These are phyloP conservation scores for Ispidina picta DNA, from an alignment of 2,797 vertebrate genomes.

Conservation along the genomic window DNA sequence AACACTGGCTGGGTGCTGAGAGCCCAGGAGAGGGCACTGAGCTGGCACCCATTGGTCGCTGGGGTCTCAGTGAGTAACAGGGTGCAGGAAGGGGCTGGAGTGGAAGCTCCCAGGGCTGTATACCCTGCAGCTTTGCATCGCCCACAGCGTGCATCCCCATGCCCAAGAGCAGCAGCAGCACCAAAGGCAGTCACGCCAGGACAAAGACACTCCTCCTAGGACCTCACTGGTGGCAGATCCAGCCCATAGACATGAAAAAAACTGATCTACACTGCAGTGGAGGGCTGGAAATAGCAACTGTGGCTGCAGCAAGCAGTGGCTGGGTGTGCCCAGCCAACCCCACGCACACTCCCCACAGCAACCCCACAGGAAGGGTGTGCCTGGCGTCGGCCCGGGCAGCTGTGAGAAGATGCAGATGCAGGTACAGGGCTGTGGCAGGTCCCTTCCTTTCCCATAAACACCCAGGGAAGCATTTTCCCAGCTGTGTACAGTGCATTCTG, in stretches of 20 bases:
- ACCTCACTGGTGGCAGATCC: neutral
- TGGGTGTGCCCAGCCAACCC: neutral
- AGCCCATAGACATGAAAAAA: accelerated
- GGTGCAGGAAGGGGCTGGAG: neutral
- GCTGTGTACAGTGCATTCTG: accelerated
- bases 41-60: neutral
- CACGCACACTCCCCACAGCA: neutral
- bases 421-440: neutral
- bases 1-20: accelerated
- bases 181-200: no score
- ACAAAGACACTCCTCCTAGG: accelerated
- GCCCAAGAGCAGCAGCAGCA: accelerated
- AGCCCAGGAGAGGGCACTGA: neutral
- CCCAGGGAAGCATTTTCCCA: accelerated
- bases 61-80: neutral
- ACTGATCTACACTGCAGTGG: accelerated
- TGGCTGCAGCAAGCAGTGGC: neutral
- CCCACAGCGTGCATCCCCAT: accelerated
- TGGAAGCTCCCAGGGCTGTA: accelerated
- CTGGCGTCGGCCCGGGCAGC: neutral
- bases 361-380: conserved; percentile 41
- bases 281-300: neutral
- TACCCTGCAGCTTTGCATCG: accelerated
- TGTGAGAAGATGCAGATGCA: neutral
- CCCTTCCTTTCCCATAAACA: neutral